phyloP scores from a whole-genome alignment of 2,797 vertebrate species.

The Periophthalmus magnuspinnatus region DNA sequence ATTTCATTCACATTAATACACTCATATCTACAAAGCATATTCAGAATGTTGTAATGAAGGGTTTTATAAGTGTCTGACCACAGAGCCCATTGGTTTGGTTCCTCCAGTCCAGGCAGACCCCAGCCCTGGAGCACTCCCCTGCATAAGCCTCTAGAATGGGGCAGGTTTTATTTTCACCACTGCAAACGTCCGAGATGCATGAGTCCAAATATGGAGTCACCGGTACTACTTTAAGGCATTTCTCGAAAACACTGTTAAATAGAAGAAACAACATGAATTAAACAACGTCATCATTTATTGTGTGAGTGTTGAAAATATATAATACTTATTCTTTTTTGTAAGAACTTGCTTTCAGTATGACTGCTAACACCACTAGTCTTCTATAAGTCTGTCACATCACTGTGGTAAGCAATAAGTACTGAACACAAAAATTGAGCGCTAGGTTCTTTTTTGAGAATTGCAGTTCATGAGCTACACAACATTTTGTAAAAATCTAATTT shows the following conservation, averaged over 20 bases:
- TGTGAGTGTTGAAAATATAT: background rate
- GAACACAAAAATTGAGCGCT: too few species aligned
- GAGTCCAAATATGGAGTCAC: constrained; percentile 50
- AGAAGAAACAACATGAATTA: constrained; percentile 5
- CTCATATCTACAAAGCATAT: background rate
- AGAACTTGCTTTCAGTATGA: too few species aligned
- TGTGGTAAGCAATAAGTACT: too few species aligned
- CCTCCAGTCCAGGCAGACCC: constrained; percentile 81
- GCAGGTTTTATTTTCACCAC: constrained; percentile 46
- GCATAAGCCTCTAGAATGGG: constrained; percentile 79
- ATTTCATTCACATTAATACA: background rate
- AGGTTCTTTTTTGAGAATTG: too few species aligned
- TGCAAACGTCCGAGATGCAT: constrained; percentile 70
- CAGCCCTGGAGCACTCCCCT: constrained; percentile 63
- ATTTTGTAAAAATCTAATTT: too few species aligned
- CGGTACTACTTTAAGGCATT: constrained; percentile 66
- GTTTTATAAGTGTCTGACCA: constrained; percentile 58
- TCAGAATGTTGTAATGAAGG: background rate
- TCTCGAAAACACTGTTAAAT: constrained; percentile 70
- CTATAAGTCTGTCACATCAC: too few species aligned
- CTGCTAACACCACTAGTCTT: too few species aligned
- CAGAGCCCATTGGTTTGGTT: constrained; percentile 72
- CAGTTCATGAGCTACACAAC: too few species aligned
- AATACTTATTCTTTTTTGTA: background rate
- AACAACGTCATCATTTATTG: background rate